phyloP scores from a whole-genome alignment of 1,140 invertebrate species.

The Micrasema longulum region DNA sequence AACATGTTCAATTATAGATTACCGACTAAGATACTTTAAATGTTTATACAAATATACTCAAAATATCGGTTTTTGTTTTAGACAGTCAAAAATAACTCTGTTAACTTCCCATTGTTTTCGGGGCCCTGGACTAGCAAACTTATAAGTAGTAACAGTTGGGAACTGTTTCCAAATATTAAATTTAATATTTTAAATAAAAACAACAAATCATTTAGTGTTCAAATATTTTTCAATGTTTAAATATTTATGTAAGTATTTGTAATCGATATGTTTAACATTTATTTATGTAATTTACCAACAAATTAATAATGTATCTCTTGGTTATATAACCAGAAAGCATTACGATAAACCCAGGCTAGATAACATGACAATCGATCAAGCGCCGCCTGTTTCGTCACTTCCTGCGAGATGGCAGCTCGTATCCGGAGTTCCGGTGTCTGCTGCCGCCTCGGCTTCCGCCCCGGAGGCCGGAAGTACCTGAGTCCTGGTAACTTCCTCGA shows the following conservation, averaged over 20 bases:
- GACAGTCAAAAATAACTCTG: too few species aligned
- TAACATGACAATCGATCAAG: constrained; percentile 48
- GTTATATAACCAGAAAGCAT: not conserved
- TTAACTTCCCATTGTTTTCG: too few species aligned
- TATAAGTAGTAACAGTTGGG: too few species aligned
- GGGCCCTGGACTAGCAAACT: too few species aligned
- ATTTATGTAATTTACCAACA: not conserved
- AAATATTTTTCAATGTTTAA: too few species aligned
- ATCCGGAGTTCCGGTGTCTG: constrained; percentile 42
- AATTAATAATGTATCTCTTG: not conserved
- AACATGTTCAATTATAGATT: too few species aligned
- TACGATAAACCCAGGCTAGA: not conserved
- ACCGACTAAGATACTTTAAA: too few species aligned
- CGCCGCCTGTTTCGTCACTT: constrained; percentile 25
- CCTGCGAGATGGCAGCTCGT: constrained; percentile 38
- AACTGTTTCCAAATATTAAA: too few species aligned
- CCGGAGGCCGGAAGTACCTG: constrained; percentile 1
- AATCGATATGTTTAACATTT: not conserved
- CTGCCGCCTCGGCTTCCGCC: constrained; percentile 36
- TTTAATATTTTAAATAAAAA: too few species aligned
- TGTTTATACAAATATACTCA: too few species aligned
- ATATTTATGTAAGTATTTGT: not conserved
- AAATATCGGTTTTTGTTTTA: too few species aligned
- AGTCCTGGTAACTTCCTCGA: constrained; percentile 29
- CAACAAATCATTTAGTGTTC: too few species aligned